phyloP scores from a whole-genome alignment of 2,888 invertebrate species.

The Bombylius discolor region DNA sequence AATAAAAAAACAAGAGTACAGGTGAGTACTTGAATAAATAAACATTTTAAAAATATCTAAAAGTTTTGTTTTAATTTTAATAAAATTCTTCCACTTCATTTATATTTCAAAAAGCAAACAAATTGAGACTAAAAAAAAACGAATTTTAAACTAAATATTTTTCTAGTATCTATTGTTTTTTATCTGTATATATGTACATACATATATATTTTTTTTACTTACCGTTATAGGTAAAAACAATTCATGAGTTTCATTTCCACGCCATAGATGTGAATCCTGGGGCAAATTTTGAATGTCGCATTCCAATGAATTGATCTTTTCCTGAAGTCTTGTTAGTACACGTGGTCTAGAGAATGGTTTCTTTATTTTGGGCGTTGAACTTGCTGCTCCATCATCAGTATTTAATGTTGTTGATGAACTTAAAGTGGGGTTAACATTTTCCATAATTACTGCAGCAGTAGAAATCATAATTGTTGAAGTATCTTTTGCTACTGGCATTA shows the following conservation, averaged over 20 bases:
- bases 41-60: too few species aligned
- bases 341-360: constrained; percentile 27
- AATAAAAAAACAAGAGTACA: too few species aligned
- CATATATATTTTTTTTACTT: constrained; percentile 36
- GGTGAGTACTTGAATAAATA: too few species aligned
- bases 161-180: too few species aligned
- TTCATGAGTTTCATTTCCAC: constrained; percentile 59
- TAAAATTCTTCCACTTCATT: too few species aligned
- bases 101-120: too few species aligned
- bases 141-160: too few species aligned
- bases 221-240: constrained; percentile 53
- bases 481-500: constrained; percentile 1
- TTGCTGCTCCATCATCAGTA: background rate
- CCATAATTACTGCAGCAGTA: background rate
- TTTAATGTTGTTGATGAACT: background rate
- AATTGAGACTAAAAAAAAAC: too few species aligned
- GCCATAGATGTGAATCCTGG: constrained; percentile 52
- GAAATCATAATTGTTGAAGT: background rate
- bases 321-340: constrained; percentile 43
- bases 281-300: constrained; percentile 54
- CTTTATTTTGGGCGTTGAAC: background rate
- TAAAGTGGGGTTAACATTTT: background rate
- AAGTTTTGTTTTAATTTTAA: too few species aligned
- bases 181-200: too few species aligned
- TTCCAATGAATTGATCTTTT: constrained; percentile 49